phyloP scores from a whole-genome alignment of 2,888 invertebrate genomes.

The Drosophila atripex region DNA sequence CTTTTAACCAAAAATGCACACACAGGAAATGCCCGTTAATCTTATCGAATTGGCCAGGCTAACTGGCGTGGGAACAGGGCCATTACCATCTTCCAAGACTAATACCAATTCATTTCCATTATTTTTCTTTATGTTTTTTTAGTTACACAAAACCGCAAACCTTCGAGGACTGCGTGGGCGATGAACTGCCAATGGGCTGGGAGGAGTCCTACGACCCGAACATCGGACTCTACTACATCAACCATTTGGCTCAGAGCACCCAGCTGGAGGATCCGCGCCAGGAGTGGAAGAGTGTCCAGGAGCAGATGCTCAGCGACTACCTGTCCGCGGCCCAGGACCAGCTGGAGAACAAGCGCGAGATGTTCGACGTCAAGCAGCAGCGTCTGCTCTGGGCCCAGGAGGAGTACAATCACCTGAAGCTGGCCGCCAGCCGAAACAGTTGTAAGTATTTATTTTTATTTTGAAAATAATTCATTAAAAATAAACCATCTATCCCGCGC shows the following conservation, averaged over 20 bases:
- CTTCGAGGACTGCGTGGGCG: constrained; percentile 98
- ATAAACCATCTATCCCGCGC: constrained; percentile 38
- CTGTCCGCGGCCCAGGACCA: constrained; percentile 97
- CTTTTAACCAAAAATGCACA: constrained; percentile 63
- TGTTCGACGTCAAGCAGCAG: constrained; percentile 97
- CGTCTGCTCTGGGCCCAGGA: constrained; percentile 96
- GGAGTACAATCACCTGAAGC: constrained; percentile 95
- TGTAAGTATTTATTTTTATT: constrained; percentile 86
- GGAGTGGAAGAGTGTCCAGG: constrained; percentile 98
- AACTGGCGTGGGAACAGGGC: constrained; percentile 77
- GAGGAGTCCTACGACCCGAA: constrained; percentile 97
- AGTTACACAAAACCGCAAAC: constrained; percentile 98
- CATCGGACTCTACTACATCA: constrained; percentile 97
- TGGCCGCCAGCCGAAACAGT: constrained; percentile 95
- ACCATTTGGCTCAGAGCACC: constrained; percentile 97
- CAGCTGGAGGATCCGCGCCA: constrained; percentile 98
- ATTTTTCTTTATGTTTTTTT: constrained; percentile 70
- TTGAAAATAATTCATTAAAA: not conserved
- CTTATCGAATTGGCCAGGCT: constrained; percentile 75
- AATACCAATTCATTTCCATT: no score
- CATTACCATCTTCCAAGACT: constrained; percentile 4
- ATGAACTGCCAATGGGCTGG: constrained; percentile 98
- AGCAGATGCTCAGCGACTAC: constrained; percentile 98
- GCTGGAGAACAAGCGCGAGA: constrained; percentile 98
- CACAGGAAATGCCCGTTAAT: constrained; percentile 79